Conservation (phyloP, 2,888 invertebrate species). For the Morpho helenor region DNA sequence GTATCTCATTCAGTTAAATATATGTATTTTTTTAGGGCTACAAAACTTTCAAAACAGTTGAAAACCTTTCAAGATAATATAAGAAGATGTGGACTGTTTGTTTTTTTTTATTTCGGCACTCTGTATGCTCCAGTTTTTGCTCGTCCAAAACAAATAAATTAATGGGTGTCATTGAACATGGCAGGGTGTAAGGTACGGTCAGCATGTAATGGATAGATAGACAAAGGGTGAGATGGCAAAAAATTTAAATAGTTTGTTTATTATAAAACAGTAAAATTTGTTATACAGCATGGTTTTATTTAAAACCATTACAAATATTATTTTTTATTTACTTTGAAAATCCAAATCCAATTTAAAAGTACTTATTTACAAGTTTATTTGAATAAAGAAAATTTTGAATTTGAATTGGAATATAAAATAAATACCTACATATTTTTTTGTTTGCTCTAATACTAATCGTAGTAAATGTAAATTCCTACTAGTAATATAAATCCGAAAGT, state of each 20-base stretch:
- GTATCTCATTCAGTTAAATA: no score
- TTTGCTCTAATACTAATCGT: no score
- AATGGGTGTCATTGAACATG: conserved; percentile 35
- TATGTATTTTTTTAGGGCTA: no score
- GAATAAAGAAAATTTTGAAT: no score
- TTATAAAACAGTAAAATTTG: conserved; percentile 28
- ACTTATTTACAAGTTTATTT: no score
- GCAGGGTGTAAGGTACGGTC: conserved; percentile 33
- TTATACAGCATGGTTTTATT: conserved; percentile 12
- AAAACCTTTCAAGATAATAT: not conserved
- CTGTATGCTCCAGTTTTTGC: conserved; percentile 56
- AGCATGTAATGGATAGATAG: conserved; percentile 34
- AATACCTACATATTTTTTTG: no score
- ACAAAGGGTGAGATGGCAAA: conserved; percentile 52
- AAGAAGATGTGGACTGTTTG: not conserved
- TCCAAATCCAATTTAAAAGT: no score
- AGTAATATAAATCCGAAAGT: no score
- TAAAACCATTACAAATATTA: not conserved
- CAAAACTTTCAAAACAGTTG: no score
- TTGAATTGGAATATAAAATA: no score
- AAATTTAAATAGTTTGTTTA: conserved; percentile 35
- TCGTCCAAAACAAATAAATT: conserved; percentile 48
- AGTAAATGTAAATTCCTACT: no score
- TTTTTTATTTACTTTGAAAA: no score
- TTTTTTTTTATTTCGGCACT: conserved; percentile 28